A percentile compares a stretch with the other conserved stretches of the same genome.
phyloP scores from a whole-genome alignment of 2,888 invertebrate genomes.

The Folsomia candida region DNA sequence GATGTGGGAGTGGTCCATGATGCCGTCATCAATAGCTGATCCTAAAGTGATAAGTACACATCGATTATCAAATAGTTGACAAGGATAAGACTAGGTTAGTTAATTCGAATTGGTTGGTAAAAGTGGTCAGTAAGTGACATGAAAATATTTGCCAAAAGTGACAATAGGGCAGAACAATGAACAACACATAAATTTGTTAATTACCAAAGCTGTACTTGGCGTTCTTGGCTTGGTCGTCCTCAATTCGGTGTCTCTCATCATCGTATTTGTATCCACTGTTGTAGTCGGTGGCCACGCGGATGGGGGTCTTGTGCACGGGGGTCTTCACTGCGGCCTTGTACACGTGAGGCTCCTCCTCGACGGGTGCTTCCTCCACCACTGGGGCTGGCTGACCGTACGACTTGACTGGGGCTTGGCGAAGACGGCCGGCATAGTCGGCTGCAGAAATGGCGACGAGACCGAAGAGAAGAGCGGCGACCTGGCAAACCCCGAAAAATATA shows the following conservation, averaged over 20 bases:
- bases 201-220: conserved; percentile 58
- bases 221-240: conserved; percentile 49
- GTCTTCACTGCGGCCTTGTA: conserved; percentile 30
- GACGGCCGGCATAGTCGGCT: neutral
- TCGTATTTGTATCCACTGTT: neutral
- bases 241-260: neutral
- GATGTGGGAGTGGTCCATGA: conserved; percentile 54
- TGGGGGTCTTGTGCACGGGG: conserved; percentile 20
- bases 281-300: conserved; percentile 23
- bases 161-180: neutral
- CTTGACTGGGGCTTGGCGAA: conserved; percentile 10
- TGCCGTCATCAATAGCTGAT: conserved; percentile 56
- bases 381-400: conserved; percentile 17
- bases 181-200: no score
- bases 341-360: conserved; percentile 10
- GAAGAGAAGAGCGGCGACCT: conserved; percentile 24
- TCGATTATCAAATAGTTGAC: no score
- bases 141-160: neutral
- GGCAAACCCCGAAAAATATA: neutral
- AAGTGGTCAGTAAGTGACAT: no score
- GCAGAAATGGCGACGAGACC: conserved; percentile 25
- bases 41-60: no score
- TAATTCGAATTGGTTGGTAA: no score
- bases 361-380: conserved; percentile 11
- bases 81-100: no score